Percentiles rank a stretch among this genome's conserved stretches.
Evolutionary conservation across 2,888 invertebrate species (phyloP).

Genomic region (Drosophila austrosaltans): DNA sequence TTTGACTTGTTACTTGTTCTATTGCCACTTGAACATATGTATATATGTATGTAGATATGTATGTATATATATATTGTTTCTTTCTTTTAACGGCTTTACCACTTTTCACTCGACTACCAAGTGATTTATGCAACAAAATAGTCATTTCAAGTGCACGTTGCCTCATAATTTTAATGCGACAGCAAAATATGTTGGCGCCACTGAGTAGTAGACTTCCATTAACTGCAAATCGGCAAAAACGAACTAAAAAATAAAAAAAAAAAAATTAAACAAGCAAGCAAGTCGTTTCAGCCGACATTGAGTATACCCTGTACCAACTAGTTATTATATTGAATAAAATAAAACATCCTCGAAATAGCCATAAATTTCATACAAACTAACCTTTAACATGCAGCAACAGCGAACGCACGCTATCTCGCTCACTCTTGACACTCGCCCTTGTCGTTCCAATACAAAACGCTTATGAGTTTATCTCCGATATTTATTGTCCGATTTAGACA

Average conservation of each 20-base stretch:
- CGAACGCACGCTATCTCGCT: too few relatives aligned
- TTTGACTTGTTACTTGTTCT: constrained; percentile 12
- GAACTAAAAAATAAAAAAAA: constrained; percentile 21
- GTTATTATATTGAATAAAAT: too few relatives aligned
- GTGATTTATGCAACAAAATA: constrained; percentile 61
- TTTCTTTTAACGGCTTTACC: constrained; percentile 25
- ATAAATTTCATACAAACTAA: too few relatives aligned
- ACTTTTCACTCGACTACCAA: constrained; percentile 28
- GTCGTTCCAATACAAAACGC: too few relatives aligned
- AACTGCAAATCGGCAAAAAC: constrained; percentile 46
- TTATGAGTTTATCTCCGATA: too few relatives aligned
- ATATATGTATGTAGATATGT: neutral
- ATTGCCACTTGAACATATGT: neutral
- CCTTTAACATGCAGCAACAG: too few relatives aligned
- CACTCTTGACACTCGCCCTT: too few relatives aligned
- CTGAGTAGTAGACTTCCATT: constrained; percentile 51
- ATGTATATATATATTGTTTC: too few relatives aligned
- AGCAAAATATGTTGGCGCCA: constrained; percentile 76
- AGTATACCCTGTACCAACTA: too few relatives aligned
- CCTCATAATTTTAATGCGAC: constrained; percentile 74
- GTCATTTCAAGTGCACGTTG: constrained; percentile 45
- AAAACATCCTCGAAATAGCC: too few relatives aligned
- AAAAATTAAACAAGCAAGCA: neutral
- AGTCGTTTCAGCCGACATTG: too few relatives aligned
- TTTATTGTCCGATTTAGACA: too few relatives aligned